A percentile compares a stretch with the other conserved stretches of the same genome.
Conservation (phyloP, 2,113 vertebrate species). For the Phoenicopterus ruber region DNA sequence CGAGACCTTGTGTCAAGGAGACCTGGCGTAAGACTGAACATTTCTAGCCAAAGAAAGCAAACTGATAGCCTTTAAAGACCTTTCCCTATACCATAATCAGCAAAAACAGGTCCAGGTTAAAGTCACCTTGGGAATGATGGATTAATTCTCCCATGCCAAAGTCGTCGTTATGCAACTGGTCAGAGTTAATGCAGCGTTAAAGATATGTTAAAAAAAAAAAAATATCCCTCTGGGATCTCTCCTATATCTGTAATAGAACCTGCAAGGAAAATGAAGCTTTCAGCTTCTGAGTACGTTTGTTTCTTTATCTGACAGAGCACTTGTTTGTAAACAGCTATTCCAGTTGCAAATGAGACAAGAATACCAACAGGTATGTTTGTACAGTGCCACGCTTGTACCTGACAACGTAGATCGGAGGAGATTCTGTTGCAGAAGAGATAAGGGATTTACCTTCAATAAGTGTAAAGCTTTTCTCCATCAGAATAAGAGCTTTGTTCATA, state of each 20-base stretch:
- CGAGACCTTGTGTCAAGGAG: not conserved
- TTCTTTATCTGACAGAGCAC: conserved; percentile 19
- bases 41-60: not conserved
- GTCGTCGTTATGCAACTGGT: not conserved
- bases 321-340: conserved; percentile 44
- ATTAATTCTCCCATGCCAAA: not conserved
- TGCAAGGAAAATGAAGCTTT: not conserved
- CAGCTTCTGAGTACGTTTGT: not conserved
- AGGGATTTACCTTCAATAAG: conserved; percentile 43
- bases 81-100: not conserved
- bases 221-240: not conserved
- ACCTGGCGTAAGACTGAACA: not conserved
- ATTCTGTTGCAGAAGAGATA: conserved; percentile 57
- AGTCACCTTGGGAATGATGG: conserved; percentile 29
- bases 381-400: not conserved
- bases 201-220: not conserved
- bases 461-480: conserved; percentile 29
- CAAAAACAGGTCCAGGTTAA: not conserved
- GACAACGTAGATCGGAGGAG: conserved; percentile 1
- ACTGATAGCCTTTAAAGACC: not conserved
- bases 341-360: not conserved
- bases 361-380: conserved; percentile 47
- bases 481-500: conserved; percentile 25
- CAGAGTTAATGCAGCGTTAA: conserved; percentile 22
- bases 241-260: not conserved